A percentile compares a stretch with the other conserved stretches of the same genome.
Evolutionary conservation across 2,113 vertebrate genomes (phyloP).

Genomic region (Trachemys scripta): DNA sequence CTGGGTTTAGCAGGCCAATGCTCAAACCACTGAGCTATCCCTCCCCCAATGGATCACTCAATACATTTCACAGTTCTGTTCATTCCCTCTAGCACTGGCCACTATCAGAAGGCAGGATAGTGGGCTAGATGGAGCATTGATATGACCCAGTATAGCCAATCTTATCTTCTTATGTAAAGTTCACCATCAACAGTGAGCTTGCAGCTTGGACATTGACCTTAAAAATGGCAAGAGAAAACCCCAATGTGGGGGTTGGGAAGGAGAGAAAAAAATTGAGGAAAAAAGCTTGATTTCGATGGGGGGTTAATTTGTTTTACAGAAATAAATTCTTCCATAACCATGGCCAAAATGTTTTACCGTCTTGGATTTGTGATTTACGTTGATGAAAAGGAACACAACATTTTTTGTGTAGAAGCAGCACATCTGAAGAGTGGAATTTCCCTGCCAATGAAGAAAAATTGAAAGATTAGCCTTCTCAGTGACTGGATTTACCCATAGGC

Average conservation of each 20-base stretch:
- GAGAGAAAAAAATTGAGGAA: constrained; percentile 4
- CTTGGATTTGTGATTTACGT: constrained; percentile 25
- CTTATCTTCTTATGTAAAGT: background rate
- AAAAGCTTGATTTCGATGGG: constrained; percentile 23
- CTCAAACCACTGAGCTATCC: too few species aligned
- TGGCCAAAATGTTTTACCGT: constrained; percentile 48
- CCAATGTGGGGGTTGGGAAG: background rate
- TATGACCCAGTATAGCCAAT: background rate
- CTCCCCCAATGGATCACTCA: background rate
- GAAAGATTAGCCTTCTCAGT: constrained; percentile 9
- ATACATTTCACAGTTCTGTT: background rate
- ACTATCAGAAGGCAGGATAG: background rate
- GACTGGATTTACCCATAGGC: background rate
- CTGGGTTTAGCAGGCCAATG: too few species aligned
- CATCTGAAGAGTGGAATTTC: background rate
- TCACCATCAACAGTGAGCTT: background rate
- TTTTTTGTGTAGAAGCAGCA: background rate
- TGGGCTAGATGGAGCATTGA: background rate
- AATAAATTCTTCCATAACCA: constrained; percentile 22
- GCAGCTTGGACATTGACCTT: background rate
- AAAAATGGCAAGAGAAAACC: constrained; percentile 37
- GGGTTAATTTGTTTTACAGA: constrained; percentile 48
- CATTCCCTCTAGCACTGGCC: background rate
- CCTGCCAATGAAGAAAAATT: constrained; percentile 12
- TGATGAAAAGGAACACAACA: constrained; percentile 47